These are phyloP conservation scores for Notocelia uddmanniana DNA, from an alignment of 2,888 invertebrate genomes.

Conservation along the genomic window DNA sequence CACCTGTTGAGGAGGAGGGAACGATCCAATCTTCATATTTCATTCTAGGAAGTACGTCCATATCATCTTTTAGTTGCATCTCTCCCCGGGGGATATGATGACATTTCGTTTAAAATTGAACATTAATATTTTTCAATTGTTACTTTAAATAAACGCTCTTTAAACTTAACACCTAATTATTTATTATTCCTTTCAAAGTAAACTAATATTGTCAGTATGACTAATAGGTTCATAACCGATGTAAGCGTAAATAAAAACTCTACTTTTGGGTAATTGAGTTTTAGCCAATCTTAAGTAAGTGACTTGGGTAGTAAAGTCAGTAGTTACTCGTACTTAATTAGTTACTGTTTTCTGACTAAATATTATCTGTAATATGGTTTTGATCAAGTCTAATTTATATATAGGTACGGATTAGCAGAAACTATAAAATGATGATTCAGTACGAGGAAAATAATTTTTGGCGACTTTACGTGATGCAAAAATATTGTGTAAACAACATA, in stretches of 20 bases:
- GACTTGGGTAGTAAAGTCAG: not conserved
- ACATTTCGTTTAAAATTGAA: constrained; percentile 39
- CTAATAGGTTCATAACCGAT: constrained; percentile 17
- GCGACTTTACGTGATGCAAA: constrained; percentile 12
- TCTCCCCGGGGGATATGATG: constrained; percentile 42
- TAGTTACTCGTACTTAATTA: too few relatives aligned
- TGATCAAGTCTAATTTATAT: not conserved
- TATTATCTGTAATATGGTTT: not conserved
- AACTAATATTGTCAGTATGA: constrained; percentile 32
- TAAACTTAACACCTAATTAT: constrained; percentile 39
- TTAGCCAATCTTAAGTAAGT: not conserved
- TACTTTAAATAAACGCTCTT: constrained; percentile 32
- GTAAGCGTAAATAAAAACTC: constrained; percentile 10
- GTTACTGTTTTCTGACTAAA: too few relatives aligned
- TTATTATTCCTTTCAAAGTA: constrained; percentile 27
- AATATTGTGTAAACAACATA: constrained; percentile 21
- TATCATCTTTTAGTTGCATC: constrained; percentile 18
- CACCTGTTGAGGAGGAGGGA: constrained; percentile 62
- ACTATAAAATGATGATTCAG: constrained; percentile 6
- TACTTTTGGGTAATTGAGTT: not conserved
- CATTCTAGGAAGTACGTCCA: constrained; percentile 46
- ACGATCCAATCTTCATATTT: constrained; percentile 66
- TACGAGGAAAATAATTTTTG: constrained; percentile 13
- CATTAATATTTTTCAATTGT: constrained; percentile 45
- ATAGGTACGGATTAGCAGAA: not conserved